Conservation (phyloP, 53 echinoderm and acorn worm genomes). For the Paracentrotus lividus region DNA sequence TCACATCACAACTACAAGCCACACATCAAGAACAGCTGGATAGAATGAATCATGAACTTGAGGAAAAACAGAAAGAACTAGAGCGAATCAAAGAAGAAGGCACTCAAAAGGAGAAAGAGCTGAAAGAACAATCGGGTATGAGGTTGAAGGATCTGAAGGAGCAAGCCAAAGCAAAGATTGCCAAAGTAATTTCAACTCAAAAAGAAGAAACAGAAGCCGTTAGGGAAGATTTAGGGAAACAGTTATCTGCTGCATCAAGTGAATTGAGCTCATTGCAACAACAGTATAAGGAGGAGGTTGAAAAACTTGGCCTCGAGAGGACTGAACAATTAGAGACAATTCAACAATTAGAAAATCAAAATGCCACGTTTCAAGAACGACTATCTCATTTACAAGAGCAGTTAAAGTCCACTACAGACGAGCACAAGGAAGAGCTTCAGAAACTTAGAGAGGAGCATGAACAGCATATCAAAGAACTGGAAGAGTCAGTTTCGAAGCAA, state of each 20-base stretch:
- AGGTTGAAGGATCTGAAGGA: constrained; percentile 81
- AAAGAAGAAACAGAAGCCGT: constrained; percentile 78
- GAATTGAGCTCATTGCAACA: constrained; percentile 61
- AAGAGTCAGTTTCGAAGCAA: constrained; percentile 34
- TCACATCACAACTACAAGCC: constrained; percentile 84
- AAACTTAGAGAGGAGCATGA: constrained; percentile 78
- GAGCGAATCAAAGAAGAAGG: constrained; percentile 59
- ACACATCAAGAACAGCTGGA: constrained; percentile 89
- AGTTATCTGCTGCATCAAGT: constrained; percentile 30
- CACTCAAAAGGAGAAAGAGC: constrained; percentile 80
- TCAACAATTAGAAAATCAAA: constrained; percentile 54
- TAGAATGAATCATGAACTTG: constrained; percentile 78
- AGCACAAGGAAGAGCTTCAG: constrained; percentile 66
- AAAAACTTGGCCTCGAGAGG: constrained; percentile 72
- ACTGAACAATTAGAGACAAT: constrained; percentile 43
- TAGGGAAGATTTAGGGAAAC: constrained; percentile 72
- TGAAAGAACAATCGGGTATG: constrained; percentile 76
- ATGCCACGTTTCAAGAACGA: constrained; percentile 38
- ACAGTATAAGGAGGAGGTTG: constrained; percentile 62
- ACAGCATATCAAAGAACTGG: constrained; percentile 59
- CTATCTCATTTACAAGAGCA: constrained; percentile 26
- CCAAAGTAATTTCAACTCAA: constrained; percentile 74
- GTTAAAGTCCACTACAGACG: constrained; percentile 57
- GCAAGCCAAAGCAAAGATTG: constrained; percentile 95
- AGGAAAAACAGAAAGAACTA: constrained; percentile 76